Evolutionary conservation across 2,797 vertebrate species (phyloP).

Genomic region (Spinus olivaceus): DNA sequence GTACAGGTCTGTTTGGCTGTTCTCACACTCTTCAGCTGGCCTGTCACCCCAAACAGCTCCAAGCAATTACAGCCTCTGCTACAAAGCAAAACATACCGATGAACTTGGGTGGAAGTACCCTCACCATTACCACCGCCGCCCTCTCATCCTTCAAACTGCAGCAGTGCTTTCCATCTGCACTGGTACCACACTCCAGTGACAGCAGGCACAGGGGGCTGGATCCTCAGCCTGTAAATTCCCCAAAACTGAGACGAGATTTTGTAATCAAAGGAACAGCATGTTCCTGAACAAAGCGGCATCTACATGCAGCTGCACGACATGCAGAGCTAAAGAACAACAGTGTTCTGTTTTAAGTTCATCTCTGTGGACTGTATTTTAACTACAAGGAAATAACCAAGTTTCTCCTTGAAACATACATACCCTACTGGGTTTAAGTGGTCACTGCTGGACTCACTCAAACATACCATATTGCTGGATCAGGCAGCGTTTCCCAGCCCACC

Average conservation of each 20-base stretch:
- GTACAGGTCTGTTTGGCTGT: not conserved
- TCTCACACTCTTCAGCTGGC: not conserved
- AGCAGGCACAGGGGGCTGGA: not conserved
- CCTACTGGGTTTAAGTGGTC: not conserved
- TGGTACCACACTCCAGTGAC: not conserved
- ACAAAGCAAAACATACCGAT: not conserved
- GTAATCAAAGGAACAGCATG: not conserved
- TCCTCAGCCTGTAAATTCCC: not conserved
- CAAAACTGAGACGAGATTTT: not conserved
- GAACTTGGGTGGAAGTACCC: not conserved
- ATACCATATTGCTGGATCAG: not conserved
- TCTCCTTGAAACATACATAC: not conserved
- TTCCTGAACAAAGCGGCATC: not conserved
- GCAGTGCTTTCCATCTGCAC: not conserved
- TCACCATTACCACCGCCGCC: rapidly evolving
- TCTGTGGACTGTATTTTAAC: not conserved
- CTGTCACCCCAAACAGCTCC: not conserved
- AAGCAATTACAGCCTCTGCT: not conserved
- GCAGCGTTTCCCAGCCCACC: not conserved
- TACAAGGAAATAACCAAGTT: not conserved
- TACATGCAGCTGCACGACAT: not conserved
- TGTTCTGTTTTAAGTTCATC: not conserved
- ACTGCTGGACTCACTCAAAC: not conserved
- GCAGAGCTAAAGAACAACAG: not conserved
- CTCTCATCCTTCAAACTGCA: not conserved